Percentiles rank a stretch among this genome's conserved stretches.
These are phyloP conservation scores for Caracal caracal DNA, from an alignment of 2,113 vertebrate species.

Conservation along the genomic window DNA sequence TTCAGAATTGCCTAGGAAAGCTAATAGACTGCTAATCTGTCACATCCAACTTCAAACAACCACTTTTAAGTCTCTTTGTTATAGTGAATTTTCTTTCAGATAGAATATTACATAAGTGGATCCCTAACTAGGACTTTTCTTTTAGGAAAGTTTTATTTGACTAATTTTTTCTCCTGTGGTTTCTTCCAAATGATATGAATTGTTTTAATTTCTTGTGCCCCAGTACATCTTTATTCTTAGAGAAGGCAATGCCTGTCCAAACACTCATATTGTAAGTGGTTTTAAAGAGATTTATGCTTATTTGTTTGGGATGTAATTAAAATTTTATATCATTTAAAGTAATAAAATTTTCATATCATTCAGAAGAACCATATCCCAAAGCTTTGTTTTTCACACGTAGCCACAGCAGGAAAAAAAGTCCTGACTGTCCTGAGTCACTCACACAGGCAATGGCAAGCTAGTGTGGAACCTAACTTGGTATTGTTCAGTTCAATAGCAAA, in stretches of 20 bases:
- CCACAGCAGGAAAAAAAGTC: background rate
- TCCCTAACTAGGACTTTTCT: background rate
- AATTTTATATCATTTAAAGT: background rate
- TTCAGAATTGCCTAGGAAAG: background rate
- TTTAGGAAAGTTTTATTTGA: constrained; percentile 6
- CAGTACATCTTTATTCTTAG: background rate
- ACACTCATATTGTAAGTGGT: background rate
- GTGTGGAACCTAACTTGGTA: background rate
- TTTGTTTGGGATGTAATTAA: background rate
- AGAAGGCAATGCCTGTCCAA: background rate
- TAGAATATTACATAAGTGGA: background rate
- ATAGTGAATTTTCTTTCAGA: background rate
- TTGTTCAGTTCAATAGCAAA: background rate
- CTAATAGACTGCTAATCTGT: background rate
- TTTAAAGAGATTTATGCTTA: background rate
- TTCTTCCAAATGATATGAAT: background rate
- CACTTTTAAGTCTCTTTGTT: background rate
- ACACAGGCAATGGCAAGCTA: accelerated
- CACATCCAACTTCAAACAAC: background rate
- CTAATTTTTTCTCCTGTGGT: background rate
- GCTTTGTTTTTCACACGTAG: background rate
- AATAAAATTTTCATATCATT: background rate
- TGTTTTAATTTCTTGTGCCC: background rate
- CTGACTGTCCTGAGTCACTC: background rate
- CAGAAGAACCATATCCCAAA: background rate